These are phyloP conservation scores for Coptodon rendalli DNA, from an alignment of 2,113 vertebrate genomes.

Conservation along the genomic window DNA sequence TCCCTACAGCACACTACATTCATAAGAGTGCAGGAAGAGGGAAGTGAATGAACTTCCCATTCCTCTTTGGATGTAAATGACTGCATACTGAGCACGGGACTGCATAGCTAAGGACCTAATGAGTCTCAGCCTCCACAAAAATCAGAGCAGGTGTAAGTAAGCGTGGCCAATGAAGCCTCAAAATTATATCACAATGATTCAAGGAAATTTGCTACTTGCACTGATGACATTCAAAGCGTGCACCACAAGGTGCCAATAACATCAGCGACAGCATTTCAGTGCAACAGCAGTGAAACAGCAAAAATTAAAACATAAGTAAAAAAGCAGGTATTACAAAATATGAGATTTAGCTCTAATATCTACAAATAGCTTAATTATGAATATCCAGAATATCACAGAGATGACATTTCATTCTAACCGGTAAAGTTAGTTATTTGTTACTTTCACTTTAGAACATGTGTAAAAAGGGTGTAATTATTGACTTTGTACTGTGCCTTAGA, in stretches of 20 bases:
- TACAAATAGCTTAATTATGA: not conserved
- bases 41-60: not conserved
- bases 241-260: not conserved
- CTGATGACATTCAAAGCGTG: not conserved
- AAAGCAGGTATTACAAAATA: not conserved
- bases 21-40: not conserved
- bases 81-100: not conserved
- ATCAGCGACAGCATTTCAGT: not conserved
- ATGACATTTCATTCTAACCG: not conserved
- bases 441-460: not conserved
- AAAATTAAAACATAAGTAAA: not conserved
- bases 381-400: not conserved
- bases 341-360: not conserved
- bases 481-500: not conserved
- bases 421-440: not conserved
- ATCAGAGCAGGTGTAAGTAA: not conserved
- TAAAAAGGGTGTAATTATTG: not conserved
- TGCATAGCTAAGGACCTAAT: fast-evolving
- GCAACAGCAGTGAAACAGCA: fast-evolving
- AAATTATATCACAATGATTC: not conserved
- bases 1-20: not conserved
- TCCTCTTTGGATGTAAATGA: not conserved
- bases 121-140: not conserved
- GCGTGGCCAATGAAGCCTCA: not conserved
- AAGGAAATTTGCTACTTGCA: not conserved